Base-by-base conservation (phyloP, 2,797 vertebrate species). In the Pseudomugil gertrudae region DNA sequence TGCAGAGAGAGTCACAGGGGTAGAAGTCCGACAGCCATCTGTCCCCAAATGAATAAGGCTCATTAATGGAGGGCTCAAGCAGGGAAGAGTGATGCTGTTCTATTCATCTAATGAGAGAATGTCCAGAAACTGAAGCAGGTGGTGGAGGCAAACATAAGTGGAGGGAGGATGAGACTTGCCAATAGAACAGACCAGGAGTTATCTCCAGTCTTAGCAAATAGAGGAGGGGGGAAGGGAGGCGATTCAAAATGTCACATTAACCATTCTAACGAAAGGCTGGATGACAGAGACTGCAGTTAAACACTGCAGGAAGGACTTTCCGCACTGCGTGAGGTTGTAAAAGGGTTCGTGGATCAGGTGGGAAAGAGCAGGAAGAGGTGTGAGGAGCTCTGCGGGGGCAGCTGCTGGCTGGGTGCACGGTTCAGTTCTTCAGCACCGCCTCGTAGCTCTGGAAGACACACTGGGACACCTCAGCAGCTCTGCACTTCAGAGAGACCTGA, bases 401-500 rank as follows among this genome's bases (percentile, higher is more conserved):
- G 73, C 35, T 4, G 79, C 68, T 9, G 40, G 63, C 60, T 30
- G n/a, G 24, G 50, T 2, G 53, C 5, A 33, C 23, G 21, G 27
- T 68, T 98, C 89, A 99, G 92, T 97, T 98, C 94, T 96, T 97
- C 93, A 99, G 93, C 81, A 96, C 94, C 4, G 94, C 90, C 86
- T 99, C 97, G 0, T 96, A 97, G 88, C 95, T 95, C 91, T 98
- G 96, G 94, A 92, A 95, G 72, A 99, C 80, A 15, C 94, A 95
- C 89, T 95, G 96, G 71, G 94, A 94, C 50, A 99, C 97, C 77
- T 99, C 97, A 0, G 95, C 94, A 0, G 97, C 97, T 84, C 97
- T 93, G 84, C 97, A 98, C 87, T 97, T 98, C 88, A 99, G 86
- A 50, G 96, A 96, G 29, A 99, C 84, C 98, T 99, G 92, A 4